Evolutionary conservation across 2,797 vertebrate species (phyloP).

Genomic region (Semaprochilodus insignis): DNA sequence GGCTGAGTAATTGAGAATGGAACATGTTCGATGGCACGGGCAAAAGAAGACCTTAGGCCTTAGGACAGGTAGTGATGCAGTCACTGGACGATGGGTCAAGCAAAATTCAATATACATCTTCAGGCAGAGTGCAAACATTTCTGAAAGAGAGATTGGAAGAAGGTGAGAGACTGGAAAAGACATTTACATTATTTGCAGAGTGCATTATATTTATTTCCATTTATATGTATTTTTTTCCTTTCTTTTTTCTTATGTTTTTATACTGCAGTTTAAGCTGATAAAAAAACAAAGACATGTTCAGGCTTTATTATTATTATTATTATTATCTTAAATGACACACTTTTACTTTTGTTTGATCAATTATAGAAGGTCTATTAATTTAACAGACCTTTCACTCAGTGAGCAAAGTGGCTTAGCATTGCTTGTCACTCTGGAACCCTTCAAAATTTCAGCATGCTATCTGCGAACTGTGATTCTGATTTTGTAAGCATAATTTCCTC

Average conservation of each 20-base stretch:
- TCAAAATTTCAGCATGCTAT: no score
- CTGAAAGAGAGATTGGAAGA: slow-evolving; percentile 49
- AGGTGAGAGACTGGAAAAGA: background rate
- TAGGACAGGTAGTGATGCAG: slow-evolving; percentile 37
- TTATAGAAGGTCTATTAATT: no score
- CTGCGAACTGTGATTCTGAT: no score
- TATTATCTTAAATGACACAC: no score
- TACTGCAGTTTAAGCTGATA: no score
- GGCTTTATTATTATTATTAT: no score
- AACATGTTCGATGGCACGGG: slow-evolving; percentile 26
- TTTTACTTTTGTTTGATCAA: no score
- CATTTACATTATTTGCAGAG: background rate
- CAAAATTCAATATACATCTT: slow-evolving; percentile 70
- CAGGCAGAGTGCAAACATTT: slow-evolving; percentile 66
- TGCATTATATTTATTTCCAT: background rate
- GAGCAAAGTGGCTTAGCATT: no score
- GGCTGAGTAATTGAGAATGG: slow-evolving; percentile 31
- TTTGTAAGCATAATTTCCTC: no score
- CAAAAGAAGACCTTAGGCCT: slow-evolving; percentile 13
- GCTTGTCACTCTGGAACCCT: no score
- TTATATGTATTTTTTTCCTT: background rate
- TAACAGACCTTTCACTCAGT: no score
- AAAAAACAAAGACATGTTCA: no score
- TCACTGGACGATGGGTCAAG: slow-evolving; percentile 61
- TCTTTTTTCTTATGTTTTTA: background rate